Evolutionary conservation across 1,140 invertebrate genomes (phyloP), one percentile per base, ranked within the genome.

Genomic region (Galleria mellonella): DNA sequence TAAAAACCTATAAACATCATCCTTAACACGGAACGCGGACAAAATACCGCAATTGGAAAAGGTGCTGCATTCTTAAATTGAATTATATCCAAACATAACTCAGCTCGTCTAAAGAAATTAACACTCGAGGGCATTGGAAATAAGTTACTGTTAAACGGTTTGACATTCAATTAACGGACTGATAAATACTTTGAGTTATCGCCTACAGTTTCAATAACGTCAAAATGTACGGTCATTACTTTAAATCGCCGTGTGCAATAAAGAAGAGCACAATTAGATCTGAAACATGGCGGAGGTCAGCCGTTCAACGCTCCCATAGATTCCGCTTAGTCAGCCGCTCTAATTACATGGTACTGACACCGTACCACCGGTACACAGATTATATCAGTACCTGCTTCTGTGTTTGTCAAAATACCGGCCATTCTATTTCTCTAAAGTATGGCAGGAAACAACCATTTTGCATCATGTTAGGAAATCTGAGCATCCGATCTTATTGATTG

Each of bases 111-210:
- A 45, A 55, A 47, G 40, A 49, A 50, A 52, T 54, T 60, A 51
- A 43, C 46, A 52, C 49, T 63, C 33, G 15, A n/a, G 38, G 45
- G 64, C 51, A 59, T 61, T 33, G 39, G 54, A 43, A 39, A 57
- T 68, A 64, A 72, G 55, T 75, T 67, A 73, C 51, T 53, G 53
- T 61, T 51, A 47, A 63, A 60, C 14, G 47, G 52, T 60, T 62
- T 66, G 66, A 69, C 66, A 76, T 74, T 74, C 71, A 73, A 74
- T 73, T 73, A 63, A 63, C 64, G 61, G 55, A 55, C 54, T 65
- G 57, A 74, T 65, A 66, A 59, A 65, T 68, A 59, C 47, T 35
- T 45, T 49, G 43, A 55, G 44, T 51, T 43, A 52, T 47, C 43
- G 48, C 48, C 8, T 49, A 43, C 49, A 57, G 41, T 56, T 57